A percentile compares a stretch with the other conserved stretches of the same genome.
Conservation (phyloP, 2,113 vertebrate genomes). For the Hippoglossus stenolepis region DNA sequence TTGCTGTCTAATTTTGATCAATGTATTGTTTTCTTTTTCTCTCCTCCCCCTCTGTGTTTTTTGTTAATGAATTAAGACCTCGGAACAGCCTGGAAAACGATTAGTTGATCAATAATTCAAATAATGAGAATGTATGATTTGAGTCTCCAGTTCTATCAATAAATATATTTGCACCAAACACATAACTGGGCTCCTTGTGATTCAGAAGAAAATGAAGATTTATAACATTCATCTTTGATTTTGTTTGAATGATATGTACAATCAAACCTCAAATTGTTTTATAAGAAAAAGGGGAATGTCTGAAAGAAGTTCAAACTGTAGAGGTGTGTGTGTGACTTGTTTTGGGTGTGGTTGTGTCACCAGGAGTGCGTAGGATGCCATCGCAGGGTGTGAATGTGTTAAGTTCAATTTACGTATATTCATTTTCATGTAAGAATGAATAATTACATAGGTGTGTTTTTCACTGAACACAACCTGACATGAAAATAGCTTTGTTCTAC, state of each 20-base stretch:
- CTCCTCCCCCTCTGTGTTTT: constrained; percentile 1
- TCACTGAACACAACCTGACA: not conserved
- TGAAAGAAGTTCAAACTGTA: not conserved
- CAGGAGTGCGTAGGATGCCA: constrained; percentile 59
- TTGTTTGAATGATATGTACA: not conserved
- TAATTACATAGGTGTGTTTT: constrained; percentile 16
- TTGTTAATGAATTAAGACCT: constrained; percentile 33
- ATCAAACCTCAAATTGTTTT: not conserved
- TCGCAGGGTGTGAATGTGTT: constrained; percentile 62
- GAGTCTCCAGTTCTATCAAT: constrained; percentile 56
- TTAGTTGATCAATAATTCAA: constrained; percentile 2
- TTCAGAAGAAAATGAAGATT: not conserved
- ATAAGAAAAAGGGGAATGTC: not conserved
- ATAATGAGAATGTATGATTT: constrained; percentile 33
- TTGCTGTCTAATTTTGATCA: constrained; percentile 1
- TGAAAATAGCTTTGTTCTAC: not conserved
- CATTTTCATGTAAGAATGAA: constrained; percentile 23
- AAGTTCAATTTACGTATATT: constrained; percentile 7
- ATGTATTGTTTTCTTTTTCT: not conserved
- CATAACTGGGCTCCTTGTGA: not conserved
- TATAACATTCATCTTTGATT: not conserved
- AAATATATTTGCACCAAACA: constrained; percentile 64
- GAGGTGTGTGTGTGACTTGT: not conserved
- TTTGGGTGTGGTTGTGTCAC: constrained; percentile 33
- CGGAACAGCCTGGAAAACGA: constrained; percentile 3